These are phyloP conservation scores for Agrotis puta DNA, from an alignment of 2,888 invertebrate genomes.

Conservation along the genomic window DNA sequence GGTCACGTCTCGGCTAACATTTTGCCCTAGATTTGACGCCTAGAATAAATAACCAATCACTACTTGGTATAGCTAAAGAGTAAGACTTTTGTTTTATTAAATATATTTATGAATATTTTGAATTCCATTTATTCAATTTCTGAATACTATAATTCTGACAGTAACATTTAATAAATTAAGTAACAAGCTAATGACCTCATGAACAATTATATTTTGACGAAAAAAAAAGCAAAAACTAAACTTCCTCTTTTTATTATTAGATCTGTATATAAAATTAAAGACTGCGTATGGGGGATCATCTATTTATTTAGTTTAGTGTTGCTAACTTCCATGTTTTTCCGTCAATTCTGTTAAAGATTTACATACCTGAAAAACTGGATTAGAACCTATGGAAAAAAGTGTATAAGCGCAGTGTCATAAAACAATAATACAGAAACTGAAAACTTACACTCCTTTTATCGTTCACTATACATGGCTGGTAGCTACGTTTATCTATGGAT, in stretches of 20 bases:
- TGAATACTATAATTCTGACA: too few relatives aligned
- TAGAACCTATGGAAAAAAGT: too few relatives aligned
- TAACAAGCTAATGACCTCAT: too few relatives aligned
- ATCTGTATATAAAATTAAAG: background rate
- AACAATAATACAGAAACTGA: background rate
- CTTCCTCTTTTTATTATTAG: background rate
- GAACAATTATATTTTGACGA: too few relatives aligned
- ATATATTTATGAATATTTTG: too few relatives aligned
- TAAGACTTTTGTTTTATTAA: background rate
- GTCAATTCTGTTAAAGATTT: background rate
- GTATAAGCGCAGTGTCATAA: background rate
- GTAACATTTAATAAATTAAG: too few relatives aligned
- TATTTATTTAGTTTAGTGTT: background rate
- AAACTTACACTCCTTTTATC: background rate
- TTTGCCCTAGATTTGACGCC: constrained; percentile 32
- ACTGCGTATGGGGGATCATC: too few relatives aligned
- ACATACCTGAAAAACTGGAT: background rate
- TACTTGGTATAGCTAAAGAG: background rate
- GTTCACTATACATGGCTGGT: too few relatives aligned
- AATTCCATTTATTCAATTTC: too few relatives aligned
- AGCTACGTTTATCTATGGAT: background rate
- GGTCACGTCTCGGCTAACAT: constrained; percentile 45
- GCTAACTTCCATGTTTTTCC: background rate
- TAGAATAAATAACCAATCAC: constrained; percentile 4
- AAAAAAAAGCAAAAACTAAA: background rate